Conservation (phyloP, 2,888 invertebrate species). For the Polyommatus iphigenia region DNA sequence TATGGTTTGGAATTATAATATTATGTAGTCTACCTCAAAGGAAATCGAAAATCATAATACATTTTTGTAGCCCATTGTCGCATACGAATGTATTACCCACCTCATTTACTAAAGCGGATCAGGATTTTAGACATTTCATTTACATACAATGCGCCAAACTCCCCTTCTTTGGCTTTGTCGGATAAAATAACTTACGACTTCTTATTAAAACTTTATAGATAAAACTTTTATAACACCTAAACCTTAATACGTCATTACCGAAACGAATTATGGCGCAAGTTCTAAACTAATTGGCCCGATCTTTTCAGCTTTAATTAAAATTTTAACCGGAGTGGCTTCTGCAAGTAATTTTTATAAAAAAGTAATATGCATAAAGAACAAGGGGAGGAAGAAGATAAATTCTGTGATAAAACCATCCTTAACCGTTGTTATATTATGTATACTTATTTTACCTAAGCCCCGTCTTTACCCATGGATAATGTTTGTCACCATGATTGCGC, state of each 20-base stretch:
- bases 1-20: too few species aligned
- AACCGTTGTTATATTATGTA: neutral
- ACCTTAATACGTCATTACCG: constrained; percentile 40
- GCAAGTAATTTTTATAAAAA: constrained; percentile 33
- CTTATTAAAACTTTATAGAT: constrained; percentile 3
- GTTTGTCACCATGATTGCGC: too few species aligned
- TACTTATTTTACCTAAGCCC: too few species aligned
- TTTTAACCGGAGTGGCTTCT: constrained; percentile 39
- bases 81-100: too few species aligned
- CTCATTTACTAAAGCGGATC: too few species aligned
- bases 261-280: constrained; percentile 44
- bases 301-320: constrained; percentile 45
- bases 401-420: neutral
- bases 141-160: neutral
- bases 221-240: constrained; percentile 31
- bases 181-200: neutral
- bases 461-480: too few species aligned
- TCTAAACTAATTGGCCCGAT: constrained; percentile 42
- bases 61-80: too few species aligned
- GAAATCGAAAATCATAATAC: too few species aligned
- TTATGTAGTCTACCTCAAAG: too few species aligned
- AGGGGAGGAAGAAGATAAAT: constrained; percentile 23
- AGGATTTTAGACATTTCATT: too few species aligned
- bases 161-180: neutral
- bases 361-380: constrained; percentile 31